These are phyloP conservation scores for Blastobasis adustella DNA, from an alignment of 2,888 invertebrate genomes.

Conservation along the genomic window DNA sequence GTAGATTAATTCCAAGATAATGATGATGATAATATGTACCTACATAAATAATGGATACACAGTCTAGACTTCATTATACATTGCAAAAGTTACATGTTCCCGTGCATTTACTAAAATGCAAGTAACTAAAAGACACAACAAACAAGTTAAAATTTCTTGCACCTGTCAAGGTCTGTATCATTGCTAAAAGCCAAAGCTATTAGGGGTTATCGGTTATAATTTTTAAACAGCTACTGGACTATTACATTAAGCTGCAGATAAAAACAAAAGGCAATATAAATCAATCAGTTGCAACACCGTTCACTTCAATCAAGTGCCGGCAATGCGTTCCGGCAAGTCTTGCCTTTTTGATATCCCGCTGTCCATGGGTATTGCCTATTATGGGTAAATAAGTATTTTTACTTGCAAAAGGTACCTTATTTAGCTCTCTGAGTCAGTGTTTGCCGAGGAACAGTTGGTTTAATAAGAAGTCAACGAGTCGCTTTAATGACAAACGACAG, in stretches of 20 bases:
- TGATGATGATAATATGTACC: no score
- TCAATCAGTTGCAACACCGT: slow-evolving; percentile 33
- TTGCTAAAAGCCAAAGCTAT: not conserved
- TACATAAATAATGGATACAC: no score
- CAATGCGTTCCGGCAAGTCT: slow-evolving; percentile 56
- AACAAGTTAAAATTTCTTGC: not conserved
- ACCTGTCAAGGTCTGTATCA: not conserved
- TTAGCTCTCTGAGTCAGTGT: slow-evolving; percentile 55
- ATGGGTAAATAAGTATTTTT: slow-evolving; percentile 52
- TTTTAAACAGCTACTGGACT: not conserved
- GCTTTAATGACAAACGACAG: slow-evolving; percentile 26
- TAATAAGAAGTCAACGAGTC: slow-evolving; percentile 31
- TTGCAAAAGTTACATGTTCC: no score
- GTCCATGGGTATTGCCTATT: slow-evolving; percentile 48
- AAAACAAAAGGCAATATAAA: slow-evolving; percentile 12
- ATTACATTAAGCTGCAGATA: not conserved
- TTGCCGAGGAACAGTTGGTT: slow-evolving; percentile 39
- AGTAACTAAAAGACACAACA: not conserved
- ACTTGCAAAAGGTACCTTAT: slow-evolving; percentile 59
- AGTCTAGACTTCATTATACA: no score
- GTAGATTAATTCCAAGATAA: no score
- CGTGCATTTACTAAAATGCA: no score
- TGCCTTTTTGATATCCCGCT: slow-evolving; percentile 41
- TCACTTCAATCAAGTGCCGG: slow-evolving; percentile 22
- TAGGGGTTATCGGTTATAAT: not conserved